Conservation (phyloP, 2,888 invertebrate genomes). For the Neocrepidodera transversa region DNA sequence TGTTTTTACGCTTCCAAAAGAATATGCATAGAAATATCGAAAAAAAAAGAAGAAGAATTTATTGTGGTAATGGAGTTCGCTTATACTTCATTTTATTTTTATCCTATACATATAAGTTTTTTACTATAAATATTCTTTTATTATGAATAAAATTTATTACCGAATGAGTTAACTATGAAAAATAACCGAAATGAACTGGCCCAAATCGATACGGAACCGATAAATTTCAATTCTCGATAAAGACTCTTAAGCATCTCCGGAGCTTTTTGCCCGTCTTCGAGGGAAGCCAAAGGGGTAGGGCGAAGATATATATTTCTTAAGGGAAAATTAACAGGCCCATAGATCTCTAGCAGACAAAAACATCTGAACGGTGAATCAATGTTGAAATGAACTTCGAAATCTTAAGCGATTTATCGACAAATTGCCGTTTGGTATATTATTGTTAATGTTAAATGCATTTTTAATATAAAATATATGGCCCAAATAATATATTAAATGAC, state of each 20-base stretch:
- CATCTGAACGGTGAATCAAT: constrained; percentile 51
- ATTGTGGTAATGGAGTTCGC: constrained; percentile 1
- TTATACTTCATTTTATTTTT: no score
- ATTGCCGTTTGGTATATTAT: constrained; percentile 16
- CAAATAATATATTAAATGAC: no score
- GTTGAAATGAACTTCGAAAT: constrained; percentile 26
- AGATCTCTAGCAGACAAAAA: constrained; percentile 54
- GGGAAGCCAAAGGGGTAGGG: constrained; percentile 48
- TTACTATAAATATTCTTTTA: no score
- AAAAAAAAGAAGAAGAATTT: constrained; percentile 28
- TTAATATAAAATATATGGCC: no score
- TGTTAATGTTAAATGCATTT: no score
- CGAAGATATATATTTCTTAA: constrained; percentile 54
- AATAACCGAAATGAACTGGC: constrained; percentile 31
- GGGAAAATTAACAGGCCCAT: constrained; percentile 54
- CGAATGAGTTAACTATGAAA: constrained; percentile 9
- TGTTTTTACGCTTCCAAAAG: constrained; percentile 30
- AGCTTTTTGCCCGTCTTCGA: constrained; percentile 44
- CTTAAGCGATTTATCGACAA: constrained; percentile 20
- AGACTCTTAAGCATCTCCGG: constrained; percentile 39
- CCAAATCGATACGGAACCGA: constrained; percentile 40
- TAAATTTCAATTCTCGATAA: constrained; percentile 44
- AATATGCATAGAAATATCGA: constrained; percentile 35
- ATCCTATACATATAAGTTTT: no score
- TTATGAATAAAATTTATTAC: no score